Base-by-base conservation (phyloP, 2,797 vertebrate species). In the Gymnodraco acuticeps region DNA sequence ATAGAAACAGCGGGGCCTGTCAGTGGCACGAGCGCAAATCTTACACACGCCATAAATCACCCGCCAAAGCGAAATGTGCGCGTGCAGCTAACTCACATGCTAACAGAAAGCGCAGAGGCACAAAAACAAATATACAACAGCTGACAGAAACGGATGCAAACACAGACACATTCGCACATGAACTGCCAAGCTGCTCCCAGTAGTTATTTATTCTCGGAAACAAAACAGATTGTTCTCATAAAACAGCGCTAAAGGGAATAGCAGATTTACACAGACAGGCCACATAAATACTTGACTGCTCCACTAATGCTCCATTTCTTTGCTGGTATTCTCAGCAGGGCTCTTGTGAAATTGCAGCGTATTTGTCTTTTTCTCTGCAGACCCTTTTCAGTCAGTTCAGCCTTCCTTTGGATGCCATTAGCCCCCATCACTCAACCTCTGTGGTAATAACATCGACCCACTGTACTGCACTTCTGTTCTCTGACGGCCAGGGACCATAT, bases 261-360 rank as follows among this genome's bases (percentile, higher is more conserved):
- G 14, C 51, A 85, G 47, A 72, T 84, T 78, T 82, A 64, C 77
- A 69, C 79, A 81, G 75, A 71, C 78, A 73, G 63, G 78, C 82
- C 77, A 79, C 45, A 86, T 71, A 85, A 86, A 85, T 78, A 75
- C 70, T 75, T 64, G 76, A 84, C 75, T 86, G 78, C 53, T 78
- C 64, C 16, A 15, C 27, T 68, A 72, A 75, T 62, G 62, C 63
- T 78, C 38, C 42, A 16, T 69, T 58, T 82, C 20, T 15, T 38
- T 20, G 16, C 42, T 19, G 0, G 19, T 55, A 8, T 74, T 82
- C 72, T 88, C 82, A 75, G 46, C 15, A 53, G 77, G 50, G 62
- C 73, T 73, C 61, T 60, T 63, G 70, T 50, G 48, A 65, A 77
- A 82, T 64, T 65, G 64, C 71, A 67, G 55, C 73, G 74, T 87